These are phyloP conservation scores for Pseudochirops corinnae DNA, from an alignment of 2,797 vertebrate genomes.

Conservation along the genomic window DNA sequence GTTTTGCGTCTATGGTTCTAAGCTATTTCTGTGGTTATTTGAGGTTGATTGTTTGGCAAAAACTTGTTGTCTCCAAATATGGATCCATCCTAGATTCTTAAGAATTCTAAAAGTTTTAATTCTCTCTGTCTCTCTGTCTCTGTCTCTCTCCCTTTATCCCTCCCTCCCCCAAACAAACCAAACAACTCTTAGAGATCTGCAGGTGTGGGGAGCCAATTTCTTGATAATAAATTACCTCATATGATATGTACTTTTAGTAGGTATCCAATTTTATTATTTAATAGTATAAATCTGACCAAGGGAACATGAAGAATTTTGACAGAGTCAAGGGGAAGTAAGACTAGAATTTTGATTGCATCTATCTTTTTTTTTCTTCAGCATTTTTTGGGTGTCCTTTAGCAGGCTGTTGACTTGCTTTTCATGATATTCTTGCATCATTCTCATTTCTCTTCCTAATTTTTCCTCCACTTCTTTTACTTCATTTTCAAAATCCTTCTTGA, in stretches of 20 bases:
- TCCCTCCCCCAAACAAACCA: background rate
- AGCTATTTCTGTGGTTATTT: background rate
- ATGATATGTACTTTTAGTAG: background rate
- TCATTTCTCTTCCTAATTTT: too few species aligned
- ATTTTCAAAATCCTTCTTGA: too few species aligned
- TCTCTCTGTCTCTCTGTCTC: background rate
- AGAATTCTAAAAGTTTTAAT: background rate
- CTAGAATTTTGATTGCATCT: background rate
- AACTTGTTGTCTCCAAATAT: background rate
- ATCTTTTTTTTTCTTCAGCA: background rate
- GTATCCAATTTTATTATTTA: background rate
- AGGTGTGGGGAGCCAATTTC: background rate
- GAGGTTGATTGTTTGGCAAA: background rate
- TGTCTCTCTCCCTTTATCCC: background rate
- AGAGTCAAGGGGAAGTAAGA: background rate
- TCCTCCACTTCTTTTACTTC: too few species aligned
- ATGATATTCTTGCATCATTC: too few species aligned
- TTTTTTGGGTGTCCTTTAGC: too few species aligned
- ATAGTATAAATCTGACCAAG: background rate
- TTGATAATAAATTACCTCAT: background rate
- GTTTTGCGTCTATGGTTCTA: background rate
- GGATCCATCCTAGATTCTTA: background rate
- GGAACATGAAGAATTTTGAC: background rate
- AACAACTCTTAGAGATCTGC: background rate
- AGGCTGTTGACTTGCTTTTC: too few species aligned